These are phyloP conservation scores for Chelmon rostratus DNA, from an alignment of 2,797 vertebrate species.

Conservation along the genomic window DNA sequence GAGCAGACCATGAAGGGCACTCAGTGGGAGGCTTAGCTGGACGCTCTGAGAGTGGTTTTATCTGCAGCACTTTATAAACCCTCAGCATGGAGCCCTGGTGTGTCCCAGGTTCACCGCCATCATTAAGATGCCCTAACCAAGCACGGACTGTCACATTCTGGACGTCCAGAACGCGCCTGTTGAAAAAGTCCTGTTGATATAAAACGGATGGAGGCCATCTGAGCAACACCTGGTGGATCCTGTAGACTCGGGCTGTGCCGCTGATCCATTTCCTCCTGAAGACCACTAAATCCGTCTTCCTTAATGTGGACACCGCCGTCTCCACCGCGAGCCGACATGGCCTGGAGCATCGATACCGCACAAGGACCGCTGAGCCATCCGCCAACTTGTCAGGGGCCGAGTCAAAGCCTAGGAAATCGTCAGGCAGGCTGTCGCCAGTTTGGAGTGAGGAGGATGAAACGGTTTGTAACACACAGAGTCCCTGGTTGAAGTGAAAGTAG, in stretches of 20 bases:
- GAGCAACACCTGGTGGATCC: constrained; percentile 84
- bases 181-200: constrained; percentile 86
- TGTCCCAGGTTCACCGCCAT: constrained; percentile 59
- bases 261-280: constrained; percentile 91
- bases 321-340: constrained; percentile 90
- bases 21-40: constrained; percentile 85
- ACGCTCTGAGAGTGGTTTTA: constrained; percentile 83
- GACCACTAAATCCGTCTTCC: constrained; percentile 84
- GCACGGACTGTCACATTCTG: constrained; percentile 87
- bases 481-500: constrained; percentile 73
- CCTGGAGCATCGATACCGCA: constrained; percentile 89
- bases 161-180: constrained; percentile 82
- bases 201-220: constrained; percentile 88
- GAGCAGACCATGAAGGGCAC: constrained; percentile 90
- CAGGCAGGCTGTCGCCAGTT: constrained; percentile 49
- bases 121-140: constrained; percentile 84
- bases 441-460: constrained; percentile 72
- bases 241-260: constrained; percentile 71
- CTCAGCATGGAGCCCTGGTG: constrained; percentile 81
- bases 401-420: constrained; percentile 88
- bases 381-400: constrained; percentile 85
- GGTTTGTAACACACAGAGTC: constrained; percentile 75
- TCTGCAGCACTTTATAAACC: constrained; percentile 85
- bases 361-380: constrained; percentile 84
- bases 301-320: constrained; percentile 87